These are phyloP conservation scores for Actenoides lindsayi DNA, from an alignment of 2,113 vertebrate species.

Conservation along the genomic window DNA sequence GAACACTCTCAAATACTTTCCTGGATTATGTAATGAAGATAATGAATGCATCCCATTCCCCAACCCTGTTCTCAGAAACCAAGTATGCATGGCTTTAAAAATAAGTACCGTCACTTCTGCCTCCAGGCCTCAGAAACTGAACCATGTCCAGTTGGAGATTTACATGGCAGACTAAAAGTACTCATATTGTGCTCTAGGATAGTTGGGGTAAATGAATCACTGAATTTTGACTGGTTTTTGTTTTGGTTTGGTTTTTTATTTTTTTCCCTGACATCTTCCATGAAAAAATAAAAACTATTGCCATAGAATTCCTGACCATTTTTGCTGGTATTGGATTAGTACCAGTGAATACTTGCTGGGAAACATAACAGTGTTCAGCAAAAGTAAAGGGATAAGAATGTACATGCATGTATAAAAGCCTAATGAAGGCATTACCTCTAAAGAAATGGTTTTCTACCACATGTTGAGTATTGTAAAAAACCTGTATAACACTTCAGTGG, in stretches of 20 bases:
- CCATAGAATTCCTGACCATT: slow-evolving; percentile 35
- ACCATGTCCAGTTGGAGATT: slow-evolving; percentile 4
- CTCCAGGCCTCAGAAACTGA: slow-evolving; percentile 34
- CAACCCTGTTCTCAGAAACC: slow-evolving; percentile 58
- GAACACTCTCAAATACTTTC: slow-evolving; percentile 62
- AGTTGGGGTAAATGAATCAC: slow-evolving; percentile 50
- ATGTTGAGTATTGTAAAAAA: background rate
- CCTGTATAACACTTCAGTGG: background rate
- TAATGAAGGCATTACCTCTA: background rate
- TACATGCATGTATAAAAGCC: background rate
- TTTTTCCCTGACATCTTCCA: background rate
- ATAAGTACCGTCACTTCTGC: slow-evolving; percentile 11
- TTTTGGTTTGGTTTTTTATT: too few species aligned
- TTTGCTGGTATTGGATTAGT: slow-evolving; percentile 48
- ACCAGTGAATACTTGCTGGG: slow-evolving; percentile 23
- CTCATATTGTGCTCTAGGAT: background rate
- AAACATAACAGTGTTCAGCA: background rate
- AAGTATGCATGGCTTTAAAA: slow-evolving; percentile 56
- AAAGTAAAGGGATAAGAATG: background rate
- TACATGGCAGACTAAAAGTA: slow-evolving; percentile 24
- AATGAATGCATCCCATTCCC: slow-evolving; percentile 52
- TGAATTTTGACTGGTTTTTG: background rate
- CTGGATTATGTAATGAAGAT: slow-evolving; percentile 49
- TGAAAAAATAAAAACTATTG: slow-evolving; percentile 20
- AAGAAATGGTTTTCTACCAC: background rate